phyloP scores from a whole-genome alignment of 1,140 invertebrate genomes.

The Leptinotarsa undecemlineata region DNA sequence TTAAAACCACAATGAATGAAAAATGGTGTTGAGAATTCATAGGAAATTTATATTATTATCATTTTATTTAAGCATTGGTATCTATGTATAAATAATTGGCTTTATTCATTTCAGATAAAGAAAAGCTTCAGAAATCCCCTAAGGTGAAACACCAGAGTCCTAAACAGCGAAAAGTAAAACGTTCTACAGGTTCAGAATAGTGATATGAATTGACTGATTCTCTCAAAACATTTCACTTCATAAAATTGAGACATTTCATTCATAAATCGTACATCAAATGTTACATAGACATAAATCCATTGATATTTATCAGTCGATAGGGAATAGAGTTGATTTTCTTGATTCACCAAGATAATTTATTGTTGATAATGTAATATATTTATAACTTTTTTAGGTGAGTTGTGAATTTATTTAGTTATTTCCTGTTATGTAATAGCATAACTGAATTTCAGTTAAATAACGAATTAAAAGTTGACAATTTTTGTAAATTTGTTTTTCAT shows the following conservation, averaged over 20 bases:
- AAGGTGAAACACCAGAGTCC: constrained; percentile 66
- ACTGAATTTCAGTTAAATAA: constrained; percentile 26
- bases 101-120: constrained; percentile 50
- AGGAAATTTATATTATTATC: too few relatives aligned
- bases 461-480: constrained; percentile 8
- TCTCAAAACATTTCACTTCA: constrained; percentile 25
- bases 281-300: background rate
- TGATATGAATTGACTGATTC: constrained; percentile 49
- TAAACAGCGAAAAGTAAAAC: constrained; percentile 72
- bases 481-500: background rate
- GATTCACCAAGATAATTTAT: constrained; percentile 1
- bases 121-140: constrained; percentile 59
- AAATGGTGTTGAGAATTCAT: too few relatives aligned
- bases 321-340: constrained; percentile 12
- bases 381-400: constrained; percentile 32
- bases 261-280: constrained; percentile 27
- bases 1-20: too few relatives aligned
- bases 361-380: constrained; percentile 19
- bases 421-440: constrained; percentile 28
- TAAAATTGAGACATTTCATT: constrained; percentile 25
- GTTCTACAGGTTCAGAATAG: constrained; percentile 67
- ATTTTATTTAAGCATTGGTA: too few relatives aligned
- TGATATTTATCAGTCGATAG: background rate
- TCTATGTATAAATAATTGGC: too few relatives aligned
- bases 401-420: constrained; percentile 36